Conservation (phyloP, 1,140 invertebrate species). For the Helicoverpa zea region DNA sequence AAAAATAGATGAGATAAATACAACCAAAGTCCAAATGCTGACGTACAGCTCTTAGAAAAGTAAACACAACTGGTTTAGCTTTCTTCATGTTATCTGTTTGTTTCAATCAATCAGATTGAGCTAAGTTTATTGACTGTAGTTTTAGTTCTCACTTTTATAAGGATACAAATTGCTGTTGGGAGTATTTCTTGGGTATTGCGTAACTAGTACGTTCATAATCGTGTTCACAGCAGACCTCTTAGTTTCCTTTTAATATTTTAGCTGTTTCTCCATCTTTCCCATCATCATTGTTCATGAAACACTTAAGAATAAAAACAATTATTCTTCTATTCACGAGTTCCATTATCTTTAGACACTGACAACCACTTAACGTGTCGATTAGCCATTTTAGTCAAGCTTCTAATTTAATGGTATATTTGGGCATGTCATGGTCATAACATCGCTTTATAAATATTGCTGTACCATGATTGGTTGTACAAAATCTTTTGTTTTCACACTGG, state of each 20-base stretch:
- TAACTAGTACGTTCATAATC: background rate
- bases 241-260: too few species aligned
- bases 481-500: background rate
- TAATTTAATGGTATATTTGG: background rate
- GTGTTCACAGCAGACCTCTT: too few species aligned
- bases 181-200: too few species aligned
- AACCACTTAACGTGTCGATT: background rate
- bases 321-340: background rate
- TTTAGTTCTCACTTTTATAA: background rate
- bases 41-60: background rate
- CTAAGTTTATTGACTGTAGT: background rate
- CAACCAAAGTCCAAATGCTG: background rate
- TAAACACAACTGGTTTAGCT: background rate
- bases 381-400: background rate
- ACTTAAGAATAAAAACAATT: slow-evolving; percentile 15
- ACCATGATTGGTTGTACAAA: background rate
- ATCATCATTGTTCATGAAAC: background rate
- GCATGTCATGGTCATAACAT: background rate
- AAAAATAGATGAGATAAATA: background rate
- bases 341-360: slow-evolving; percentile 11
- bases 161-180: too few species aligned
- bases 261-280: background rate
- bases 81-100: background rate
- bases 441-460: background rate
- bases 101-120: slow-evolving; percentile 2